phyloP scores from a whole-genome alignment of 2,888 invertebrate species.

The Geophilus truncorum region DNA sequence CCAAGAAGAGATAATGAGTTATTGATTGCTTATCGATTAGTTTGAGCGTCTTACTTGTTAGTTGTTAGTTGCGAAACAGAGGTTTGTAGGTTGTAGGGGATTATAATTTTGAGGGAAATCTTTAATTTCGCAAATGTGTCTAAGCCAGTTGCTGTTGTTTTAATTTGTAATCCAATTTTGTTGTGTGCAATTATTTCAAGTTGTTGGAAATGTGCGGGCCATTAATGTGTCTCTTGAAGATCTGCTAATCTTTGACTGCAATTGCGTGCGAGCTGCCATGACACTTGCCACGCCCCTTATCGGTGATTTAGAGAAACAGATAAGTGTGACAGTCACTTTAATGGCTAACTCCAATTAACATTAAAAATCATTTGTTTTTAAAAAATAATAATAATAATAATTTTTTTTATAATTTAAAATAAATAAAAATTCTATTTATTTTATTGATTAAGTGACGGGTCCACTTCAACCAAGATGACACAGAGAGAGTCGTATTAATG shows the following conservation, averaged over 20 bases:
- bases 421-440: not conserved
- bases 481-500: not conserved
- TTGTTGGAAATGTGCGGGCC: conserved; percentile 20
- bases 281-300: conserved; percentile 27
- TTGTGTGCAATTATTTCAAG: conserved; percentile 24
- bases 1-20: conserved; percentile 22
- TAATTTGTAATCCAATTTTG: conserved; percentile 24
- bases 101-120: not conserved
- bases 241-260: conserved; percentile 27
- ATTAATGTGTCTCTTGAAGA: conserved; percentile 27
- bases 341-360: not conserved
- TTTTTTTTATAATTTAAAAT: not conserved
- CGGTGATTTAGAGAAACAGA: conserved; percentile 25
- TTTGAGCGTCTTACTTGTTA: not conserved
- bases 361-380: not conserved
- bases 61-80: too few relatives aligned
- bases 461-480: not conserved
- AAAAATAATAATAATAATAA: not conserved
- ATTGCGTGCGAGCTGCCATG: conserved; percentile 23
- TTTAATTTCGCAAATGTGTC: not conserved
- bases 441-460: not conserved
- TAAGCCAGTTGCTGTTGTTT: conserved; percentile 16
- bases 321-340: conserved; percentile 23
- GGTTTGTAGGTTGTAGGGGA: too few relatives aligned
- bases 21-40: not conserved